Evolutionary conservation across 2,113 vertebrate genomes (phyloP).

Genomic region (Corythaeola cristata): DNA sequence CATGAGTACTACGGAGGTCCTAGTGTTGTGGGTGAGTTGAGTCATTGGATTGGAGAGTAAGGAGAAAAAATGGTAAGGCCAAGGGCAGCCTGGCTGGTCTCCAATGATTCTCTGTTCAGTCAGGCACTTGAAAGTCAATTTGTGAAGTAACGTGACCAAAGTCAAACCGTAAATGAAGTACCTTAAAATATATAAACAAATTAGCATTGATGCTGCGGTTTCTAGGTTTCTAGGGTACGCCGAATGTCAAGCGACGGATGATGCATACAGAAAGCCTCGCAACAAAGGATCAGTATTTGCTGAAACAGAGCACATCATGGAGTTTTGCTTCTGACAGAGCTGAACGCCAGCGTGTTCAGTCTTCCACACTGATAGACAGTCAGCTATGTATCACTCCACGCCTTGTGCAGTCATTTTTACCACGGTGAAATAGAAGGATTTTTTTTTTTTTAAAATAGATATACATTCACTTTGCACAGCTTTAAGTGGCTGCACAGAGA

Average conservation of each 20-base stretch:
- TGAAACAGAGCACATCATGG: constrained; percentile 9
- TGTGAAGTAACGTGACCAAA: background rate
- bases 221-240: constrained; percentile 2
- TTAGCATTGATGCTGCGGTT: constrained; percentile 7
- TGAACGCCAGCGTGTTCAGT: background rate
- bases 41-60: background rate
- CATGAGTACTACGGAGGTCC: background rate
- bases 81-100: background rate
- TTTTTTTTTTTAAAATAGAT: background rate
- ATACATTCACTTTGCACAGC: background rate
- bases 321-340: background rate
- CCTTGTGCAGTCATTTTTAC: background rate
- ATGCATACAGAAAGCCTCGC: constrained; percentile 27
- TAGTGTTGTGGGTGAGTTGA: background rate
- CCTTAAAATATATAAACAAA: constrained; percentile 18
- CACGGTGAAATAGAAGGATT: background rate
- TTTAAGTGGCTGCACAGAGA: background rate
- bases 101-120: background rate
- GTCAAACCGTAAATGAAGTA: constrained; percentile 4
- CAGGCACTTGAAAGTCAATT: constrained; percentile 10
- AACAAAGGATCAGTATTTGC: constrained; percentile 41
- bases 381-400: background rate
- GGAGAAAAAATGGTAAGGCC: background rate
- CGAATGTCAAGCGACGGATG: constrained; percentile 18
- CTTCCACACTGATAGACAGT: background rate